These are phyloP conservation scores for Athalia rosae DNA, from an alignment of 2,888 invertebrate genomes.

Conservation along the genomic window DNA sequence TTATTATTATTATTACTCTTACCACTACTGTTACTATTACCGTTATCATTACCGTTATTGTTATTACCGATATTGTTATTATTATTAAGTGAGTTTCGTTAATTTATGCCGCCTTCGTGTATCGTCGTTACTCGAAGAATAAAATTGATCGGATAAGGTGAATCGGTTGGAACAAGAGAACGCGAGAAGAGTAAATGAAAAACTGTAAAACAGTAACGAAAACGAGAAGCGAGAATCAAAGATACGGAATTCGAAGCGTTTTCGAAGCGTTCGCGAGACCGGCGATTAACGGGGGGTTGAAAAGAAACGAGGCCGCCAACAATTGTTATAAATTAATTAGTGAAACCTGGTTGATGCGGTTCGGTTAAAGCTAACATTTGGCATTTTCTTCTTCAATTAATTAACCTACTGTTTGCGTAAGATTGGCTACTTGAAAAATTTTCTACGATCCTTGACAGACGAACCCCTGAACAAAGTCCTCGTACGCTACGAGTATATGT, in stretches of 20 bases:
- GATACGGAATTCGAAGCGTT: background rate
- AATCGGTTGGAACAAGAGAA: background rate
- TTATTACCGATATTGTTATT: background rate
- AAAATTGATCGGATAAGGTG: too few species aligned
- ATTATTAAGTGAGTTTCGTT: too few species aligned
- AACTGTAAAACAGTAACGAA: background rate
- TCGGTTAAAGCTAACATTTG: constrained; percentile 55
- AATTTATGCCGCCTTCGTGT: too few species aligned
- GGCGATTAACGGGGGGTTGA: background rate
- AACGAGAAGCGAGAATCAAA: background rate
- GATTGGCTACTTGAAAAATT: too few species aligned
- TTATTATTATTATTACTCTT: background rate
- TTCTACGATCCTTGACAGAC: too few species aligned
- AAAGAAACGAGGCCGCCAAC: constrained; percentile 9
- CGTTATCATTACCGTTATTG: background rate
- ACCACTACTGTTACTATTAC: background rate
- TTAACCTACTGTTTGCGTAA: constrained; percentile 46
- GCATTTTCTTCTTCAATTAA: constrained; percentile 53
- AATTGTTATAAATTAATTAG: background rate
- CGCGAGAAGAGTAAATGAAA: background rate
- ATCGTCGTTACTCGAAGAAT: too few species aligned
- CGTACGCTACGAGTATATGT: too few species aligned
- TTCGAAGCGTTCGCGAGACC: constrained; percentile 14
- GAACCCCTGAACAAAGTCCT: too few species aligned
- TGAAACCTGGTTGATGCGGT: constrained; percentile 27